Base-by-base conservation (phyloP, 2,888 invertebrate species). In the Globia sparganii region DNA sequence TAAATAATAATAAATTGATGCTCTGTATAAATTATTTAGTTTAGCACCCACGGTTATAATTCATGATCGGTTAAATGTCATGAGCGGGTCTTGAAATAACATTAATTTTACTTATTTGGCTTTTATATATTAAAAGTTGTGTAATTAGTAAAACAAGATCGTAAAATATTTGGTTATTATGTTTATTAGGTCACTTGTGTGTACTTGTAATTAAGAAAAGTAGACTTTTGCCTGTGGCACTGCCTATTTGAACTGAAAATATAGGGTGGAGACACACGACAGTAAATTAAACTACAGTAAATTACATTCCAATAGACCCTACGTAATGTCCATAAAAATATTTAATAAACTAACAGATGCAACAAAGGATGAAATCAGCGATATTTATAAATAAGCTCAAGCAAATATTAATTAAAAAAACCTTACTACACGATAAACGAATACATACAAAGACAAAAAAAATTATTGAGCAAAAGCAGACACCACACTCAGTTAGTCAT, bases 1-100 rank as follows among this genome's bases (percentile, higher is more conserved):
- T n/a, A n/a, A n/a, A n/a, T n/a, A n/a, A n/a, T 72, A 71, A 76
- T 66, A 81, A 81, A 83, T 81, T 43, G 72, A 73, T 75, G 68
- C 40, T 84, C 53, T 64, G 40, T 46, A 72, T 72, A 59, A 34
- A 65, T 72, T 85, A 76, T 58, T 66, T 37, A 46, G 62, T 37
- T 70, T 62, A 18, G 58, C 67, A 58, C 74, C 70, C 72, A 85
- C 81, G 58, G 49, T 5, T 67, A 46, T 81, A 70, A 75, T 69
- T 85, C 66, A 81, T 59, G 40, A 59, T 67, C 43, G 0, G 5
- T 1, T 75, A 68, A 84, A 84, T 56, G 81, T 72, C 85, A 80
- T 28, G 81, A 72, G 53, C 75, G 37, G 15, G 25, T 59, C 34
- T 84, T 59, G 40, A 31, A 72, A 34, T 31, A 62, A 62, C 65